Percentiles rank a stretch among this genome's conserved stretches.
Evolutionary conservation across 2,113 vertebrate genomes (phyloP).

Genomic region (Podilymbus podiceps): DNA sequence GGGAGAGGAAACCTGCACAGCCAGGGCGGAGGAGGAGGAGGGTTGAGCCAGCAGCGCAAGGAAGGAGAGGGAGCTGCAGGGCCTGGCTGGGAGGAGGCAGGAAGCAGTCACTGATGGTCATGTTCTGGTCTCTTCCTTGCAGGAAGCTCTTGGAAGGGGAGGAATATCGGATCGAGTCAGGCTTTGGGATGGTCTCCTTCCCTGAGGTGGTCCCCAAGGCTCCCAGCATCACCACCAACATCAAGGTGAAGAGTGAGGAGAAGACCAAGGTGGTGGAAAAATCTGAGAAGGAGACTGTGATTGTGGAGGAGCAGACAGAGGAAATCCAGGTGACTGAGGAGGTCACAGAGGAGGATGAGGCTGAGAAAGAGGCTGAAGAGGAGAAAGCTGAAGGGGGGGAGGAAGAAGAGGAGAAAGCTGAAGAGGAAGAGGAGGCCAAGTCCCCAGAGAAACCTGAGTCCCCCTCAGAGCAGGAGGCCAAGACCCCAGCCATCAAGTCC

Average conservation of each 20-base stretch:
- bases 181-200: slow-evolving; percentile 81
- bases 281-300: slow-evolving; percentile 87
- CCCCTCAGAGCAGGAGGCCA: slow-evolving; percentile 36
- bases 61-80: background rate
- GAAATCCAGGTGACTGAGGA: slow-evolving; percentile 89
- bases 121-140: slow-evolving; percentile 22
- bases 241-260: slow-evolving; percentile 87
- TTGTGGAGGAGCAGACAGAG: slow-evolving; percentile 89
- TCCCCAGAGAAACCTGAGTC: slow-evolving; percentile 35
- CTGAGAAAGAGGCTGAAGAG: slow-evolving; percentile 61
- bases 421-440: slow-evolving; percentile 30
- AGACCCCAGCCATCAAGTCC: background rate
- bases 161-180: slow-evolving; percentile 85
- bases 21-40: background rate
- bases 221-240: slow-evolving; percentile 68
- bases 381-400: slow-evolving; percentile 41
- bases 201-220: slow-evolving; percentile 75
- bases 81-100: accelerated
- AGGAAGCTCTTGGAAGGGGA: slow-evolving; percentile 94
- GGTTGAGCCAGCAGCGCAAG: background rate
- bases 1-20: background rate
- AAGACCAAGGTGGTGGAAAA: slow-evolving; percentile 81
- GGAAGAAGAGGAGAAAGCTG: slow-evolving; percentile 31
- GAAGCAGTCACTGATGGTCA: background rate
- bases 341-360: slow-evolving; percentile 86